Base-by-base conservation (phyloP, 2,113 vertebrate species). In the Emberiza fucata region DNA sequence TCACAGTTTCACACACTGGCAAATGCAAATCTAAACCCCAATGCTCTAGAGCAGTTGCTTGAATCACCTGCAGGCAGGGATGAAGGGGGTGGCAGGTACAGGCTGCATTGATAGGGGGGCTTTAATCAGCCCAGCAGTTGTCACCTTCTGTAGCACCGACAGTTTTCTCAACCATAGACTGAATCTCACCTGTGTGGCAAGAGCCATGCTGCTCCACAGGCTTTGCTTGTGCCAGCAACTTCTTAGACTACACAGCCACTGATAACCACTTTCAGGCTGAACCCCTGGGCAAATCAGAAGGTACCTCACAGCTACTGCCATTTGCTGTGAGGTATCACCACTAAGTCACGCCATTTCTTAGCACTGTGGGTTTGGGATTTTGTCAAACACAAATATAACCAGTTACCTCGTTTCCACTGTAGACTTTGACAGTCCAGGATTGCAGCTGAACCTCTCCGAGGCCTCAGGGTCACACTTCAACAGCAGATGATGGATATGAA, bases 161-260 rank as follows among this genome's bases (percentile, higher is more conserved):
- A 12, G 50, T 45, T 31, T 45, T 4, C 44, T 35, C 28, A 29
- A 42, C 28, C 33, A 51, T 27, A 57, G 29, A 5, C 21, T 2
- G 1, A 16, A 59, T 28, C 44, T 35, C 68, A 69, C 44, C 66
- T 45, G 31, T 5, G 23, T 5, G 14, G 17, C n/a, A 75, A 8
- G 28, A 2, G 4, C 5, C 33, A 12, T 12, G 56, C 50, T 81
- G 69, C 33, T 42, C 8, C 16, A 7, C 2, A 7, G 37, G 31
- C 37, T 73, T 70, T 65, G 44, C 31, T 75, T 51, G 40, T 23
- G 33, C 12, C 9, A 61, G 25, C 42, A 66, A 18, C 50, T 45
- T 61, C 22, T 31, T 3, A 4, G 37, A 21, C 69, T 45, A 6
- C 21, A 19, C 5, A n/a, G 59, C 9, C 17, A 24, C 0, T 17